Base-by-base conservation (phyloP, 1,140 invertebrate species). In the Anadara kagoshimensis region DNA sequence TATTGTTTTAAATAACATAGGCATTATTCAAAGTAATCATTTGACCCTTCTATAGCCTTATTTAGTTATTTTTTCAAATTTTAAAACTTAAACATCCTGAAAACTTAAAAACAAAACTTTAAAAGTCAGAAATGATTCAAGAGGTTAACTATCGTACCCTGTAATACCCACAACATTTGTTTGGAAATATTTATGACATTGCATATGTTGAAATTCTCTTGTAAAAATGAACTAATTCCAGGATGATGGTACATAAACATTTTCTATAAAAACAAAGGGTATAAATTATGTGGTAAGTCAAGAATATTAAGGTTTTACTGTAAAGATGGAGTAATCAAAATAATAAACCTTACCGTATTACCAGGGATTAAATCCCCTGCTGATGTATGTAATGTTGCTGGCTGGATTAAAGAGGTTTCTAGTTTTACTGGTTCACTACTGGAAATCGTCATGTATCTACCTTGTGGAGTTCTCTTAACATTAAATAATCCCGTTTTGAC, bases 371-470 rank as follows among this genome's bases (percentile, higher is more conserved):
- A 64, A 53, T 86, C 85, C 51, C 83, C 83, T 43, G 83, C 84
- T 16, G 80, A 54, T 22, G 78, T 78, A 24, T 82, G 80, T 14
- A 82, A 62, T 22, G 81, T 78, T 8, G 77, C 68, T 49, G 79
- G 78, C 36, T 79, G 47, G 24, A 77, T 67, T 0, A 73, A 14
- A 11, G 63, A 62, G 1, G 71, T 78, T 58, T 88, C 88, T 66
- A 88, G 45, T 53, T 81, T 85, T 11, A 84, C 77, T 5, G 91
- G 92, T 79, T 91, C 88, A 83, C 91, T 92, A 85, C 92, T 92
- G 12, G 95, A 95, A 8, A 96, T 95, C 0, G 96, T 97, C 85
- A 96, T 93, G 88, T 96, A 95, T 63, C 96, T 91, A 54, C 95
- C 85, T 69, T 80, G 78, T 22, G 79, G 76, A 10, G 75, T 72